phyloP scores from a whole-genome alignment of 2,113 vertebrate species.

The Tragulus kanchil region DNA sequence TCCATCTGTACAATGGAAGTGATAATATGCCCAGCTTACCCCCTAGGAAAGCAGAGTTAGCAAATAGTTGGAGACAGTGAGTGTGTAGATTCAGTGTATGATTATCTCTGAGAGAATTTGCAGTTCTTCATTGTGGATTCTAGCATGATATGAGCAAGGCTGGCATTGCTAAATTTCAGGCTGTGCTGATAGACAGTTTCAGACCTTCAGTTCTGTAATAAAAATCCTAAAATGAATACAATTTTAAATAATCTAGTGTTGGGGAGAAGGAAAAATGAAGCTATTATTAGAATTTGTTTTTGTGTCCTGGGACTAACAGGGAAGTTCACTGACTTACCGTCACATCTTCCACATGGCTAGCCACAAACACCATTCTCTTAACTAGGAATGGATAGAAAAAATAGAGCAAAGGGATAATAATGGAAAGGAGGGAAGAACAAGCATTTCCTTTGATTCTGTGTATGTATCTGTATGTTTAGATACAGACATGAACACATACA shows the following conservation, averaged over 20 bases:
- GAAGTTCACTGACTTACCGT: neutral
- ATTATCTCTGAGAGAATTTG: constrained; percentile 40
- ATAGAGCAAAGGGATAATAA: neutral
- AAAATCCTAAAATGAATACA: constrained; percentile 78
- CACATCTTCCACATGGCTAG: neutral
- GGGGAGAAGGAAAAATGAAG: neutral
- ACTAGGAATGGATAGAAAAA: neutral
- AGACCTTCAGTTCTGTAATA: constrained; percentile 75
- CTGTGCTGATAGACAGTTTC: constrained; percentile 78
- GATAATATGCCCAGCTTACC: neutral
- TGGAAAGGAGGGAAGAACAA: neutral
- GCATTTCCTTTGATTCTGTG: neutral
- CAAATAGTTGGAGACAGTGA: neutral
- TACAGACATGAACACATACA: neutral
- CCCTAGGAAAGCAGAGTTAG: neutral
- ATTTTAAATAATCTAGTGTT: constrained; percentile 79
- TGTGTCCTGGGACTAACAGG: neutral
- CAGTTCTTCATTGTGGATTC: constrained; percentile 60
- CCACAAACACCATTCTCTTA: neutral
- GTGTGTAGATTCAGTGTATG: neutral
- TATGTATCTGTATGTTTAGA: neutral
- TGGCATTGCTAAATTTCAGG: constrained; percentile 76
- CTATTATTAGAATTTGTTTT: constrained; percentile 20
- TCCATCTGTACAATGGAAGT: constrained; percentile 39
- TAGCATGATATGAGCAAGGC: constrained; percentile 67